Conservation (phyloP, 2,888 invertebrate species). For the Hypomecis atomaria region DNA sequence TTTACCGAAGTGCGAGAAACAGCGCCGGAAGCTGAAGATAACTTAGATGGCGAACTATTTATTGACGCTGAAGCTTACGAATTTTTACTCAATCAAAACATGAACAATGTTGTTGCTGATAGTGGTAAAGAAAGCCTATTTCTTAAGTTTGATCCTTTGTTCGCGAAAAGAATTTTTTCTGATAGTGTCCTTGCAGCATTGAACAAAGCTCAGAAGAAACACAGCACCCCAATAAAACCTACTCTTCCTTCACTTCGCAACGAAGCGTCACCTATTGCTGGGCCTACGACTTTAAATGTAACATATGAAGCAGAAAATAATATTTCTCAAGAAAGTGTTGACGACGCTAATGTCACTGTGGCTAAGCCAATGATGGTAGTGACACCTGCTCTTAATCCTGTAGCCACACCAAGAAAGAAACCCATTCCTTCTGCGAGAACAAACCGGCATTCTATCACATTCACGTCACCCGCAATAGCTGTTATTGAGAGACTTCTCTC, state of each 20-base stretch:
- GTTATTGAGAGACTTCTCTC: slow-evolving; percentile 81
- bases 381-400: slow-evolving; percentile 72
- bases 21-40: slow-evolving; percentile 54
- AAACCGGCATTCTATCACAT: slow-evolving; percentile 73
- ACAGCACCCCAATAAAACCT: slow-evolving; percentile 67
- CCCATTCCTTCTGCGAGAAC: slow-evolving; percentile 64
- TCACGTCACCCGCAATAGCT: slow-evolving; percentile 81
- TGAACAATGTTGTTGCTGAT: slow-evolving; percentile 65
- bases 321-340: slow-evolving; percentile 54
- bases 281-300: slow-evolving; percentile 56
- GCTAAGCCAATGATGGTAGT: slow-evolving; percentile 79
- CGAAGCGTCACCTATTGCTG: slow-evolving; percentile 48
- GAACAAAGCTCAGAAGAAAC: slow-evolving; percentile 60
- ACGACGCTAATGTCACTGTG: slow-evolving; percentile 62
- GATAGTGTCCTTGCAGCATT: slow-evolving; percentile 67
- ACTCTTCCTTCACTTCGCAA: slow-evolving; percentile 43
- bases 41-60: slow-evolving; percentile 69
- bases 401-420: slow-evolving; percentile 64
- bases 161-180: slow-evolving; percentile 70
- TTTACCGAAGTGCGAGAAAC: slow-evolving; percentile 57
- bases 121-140: slow-evolving; percentile 80
- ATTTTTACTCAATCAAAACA: slow-evolving; percentile 75
- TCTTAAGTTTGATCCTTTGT: slow-evolving; percentile 78
- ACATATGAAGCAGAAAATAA: slow-evolving; percentile 49
- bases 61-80: slow-evolving; percentile 79